Evolutionary conservation across 2,797 vertebrate genomes (phyloP), one percentile per base, ranked within the genome.

Genomic region (Sphaeramia orbicularis): DNA sequence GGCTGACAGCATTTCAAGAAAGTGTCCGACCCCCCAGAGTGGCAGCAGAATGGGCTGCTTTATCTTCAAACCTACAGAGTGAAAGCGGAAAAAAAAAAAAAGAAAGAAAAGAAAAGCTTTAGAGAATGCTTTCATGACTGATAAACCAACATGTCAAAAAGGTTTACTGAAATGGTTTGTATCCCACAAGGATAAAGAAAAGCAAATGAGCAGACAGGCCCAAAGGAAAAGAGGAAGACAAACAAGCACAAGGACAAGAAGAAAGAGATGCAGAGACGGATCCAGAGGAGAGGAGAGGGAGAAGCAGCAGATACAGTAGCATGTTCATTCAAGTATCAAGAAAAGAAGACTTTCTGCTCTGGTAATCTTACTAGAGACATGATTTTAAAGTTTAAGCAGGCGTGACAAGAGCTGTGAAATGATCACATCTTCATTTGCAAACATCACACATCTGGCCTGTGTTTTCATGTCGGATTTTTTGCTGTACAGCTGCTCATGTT

Each of bases 11-110:
- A 40, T 42, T 57, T 21, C 0, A 4, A 45, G 35, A 44, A 48
- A 27, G 56, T 21, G 13, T 45, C 13, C 0, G 32, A 66, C 52
- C 57, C 57, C 70, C 73, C 6, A 11, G 32, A 32, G 71, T 12
- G 62, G 27, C 19, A 6, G 27, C 48, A 65, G 49, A 63, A 57
- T 52, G 52, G 53, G 52, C 52, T 13, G 11, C 36, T 49, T 43
- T 65, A 53, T 78, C 63, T 65, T 68, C 56, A 80, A 78, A 65
- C 68, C 71, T 50, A 14, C 69, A 69, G 65, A 57, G 56, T 54
- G 10, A 70, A 3, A 43, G 50, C 30, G 6, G n/a, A n/a, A n/a
- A 8, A 2, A 6, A 32, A 32, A 21, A 24, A 30, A 19, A 32
- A 32, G 7, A 6, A 32, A 32, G 32, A 21, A 24, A 30, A 19